Conservation (phyloP, 2,888 invertebrate species). For the Glomeris marginata region DNA sequence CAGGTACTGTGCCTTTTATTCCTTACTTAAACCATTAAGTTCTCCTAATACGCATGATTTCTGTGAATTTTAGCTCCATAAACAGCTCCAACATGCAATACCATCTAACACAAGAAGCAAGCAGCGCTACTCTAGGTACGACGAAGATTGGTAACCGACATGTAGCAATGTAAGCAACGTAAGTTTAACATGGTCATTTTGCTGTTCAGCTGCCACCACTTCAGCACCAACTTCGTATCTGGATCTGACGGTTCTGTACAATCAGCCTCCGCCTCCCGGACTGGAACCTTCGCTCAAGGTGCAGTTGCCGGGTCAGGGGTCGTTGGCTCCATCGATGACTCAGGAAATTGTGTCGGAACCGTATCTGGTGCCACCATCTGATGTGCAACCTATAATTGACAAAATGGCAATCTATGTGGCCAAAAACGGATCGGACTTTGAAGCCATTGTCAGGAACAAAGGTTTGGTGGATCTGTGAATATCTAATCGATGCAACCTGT, state of each 20-base stretch:
- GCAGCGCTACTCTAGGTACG: no score
- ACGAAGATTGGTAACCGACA: no score
- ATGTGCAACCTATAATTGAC: conserved; percentile 73
- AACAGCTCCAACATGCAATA: no score
- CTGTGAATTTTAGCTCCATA: no score
- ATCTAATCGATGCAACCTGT: no score
- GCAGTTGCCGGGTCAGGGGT: conserved; percentile 3
- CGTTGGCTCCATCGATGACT: background rate
- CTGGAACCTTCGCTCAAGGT: conserved; percentile 12
- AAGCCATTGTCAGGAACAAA: conserved; percentile 55
- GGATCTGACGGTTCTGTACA: conserved; percentile 1
- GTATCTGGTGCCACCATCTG: conserved; percentile 50
- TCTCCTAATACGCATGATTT: no score
- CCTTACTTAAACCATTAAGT: no score
- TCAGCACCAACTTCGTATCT: background rate
- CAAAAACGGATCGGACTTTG: conserved; percentile 87
- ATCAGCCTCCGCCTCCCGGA: conserved; percentile 16
- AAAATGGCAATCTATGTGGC: conserved; percentile 95
- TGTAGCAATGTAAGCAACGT: no score
- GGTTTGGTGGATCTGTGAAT: conserved; percentile 15
- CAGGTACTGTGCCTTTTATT: no score
- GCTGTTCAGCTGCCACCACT: background rate
- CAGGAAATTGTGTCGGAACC: background rate
- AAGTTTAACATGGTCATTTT: no score
- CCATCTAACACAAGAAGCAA: no score